These are phyloP conservation scores for Porites evermanni DNA, from an alignment of 92 coral and sea anemone genomes.

Conservation along the genomic window DNA sequence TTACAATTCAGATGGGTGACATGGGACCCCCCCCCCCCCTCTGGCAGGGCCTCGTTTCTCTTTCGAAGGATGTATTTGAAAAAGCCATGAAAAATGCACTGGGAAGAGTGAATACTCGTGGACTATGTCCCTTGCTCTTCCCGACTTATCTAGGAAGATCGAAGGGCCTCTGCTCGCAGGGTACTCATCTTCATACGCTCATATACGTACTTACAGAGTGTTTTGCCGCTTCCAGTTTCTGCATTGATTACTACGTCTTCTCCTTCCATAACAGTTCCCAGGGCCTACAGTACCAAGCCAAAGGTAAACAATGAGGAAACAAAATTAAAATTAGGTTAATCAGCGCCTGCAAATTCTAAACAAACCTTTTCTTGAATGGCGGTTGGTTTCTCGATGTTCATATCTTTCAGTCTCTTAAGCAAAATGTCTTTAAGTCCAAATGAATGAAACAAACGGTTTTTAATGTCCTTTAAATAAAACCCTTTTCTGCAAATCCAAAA, in stretches of 20 bases:
- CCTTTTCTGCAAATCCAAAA: not conserved
- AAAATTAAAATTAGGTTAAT: too few relatives aligned
- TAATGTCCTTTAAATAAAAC: conserved; percentile 23
- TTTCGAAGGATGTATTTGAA: not conserved
- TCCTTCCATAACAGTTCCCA: conserved; percentile 66
- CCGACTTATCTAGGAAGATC: too few relatives aligned
- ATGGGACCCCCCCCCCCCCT: too few relatives aligned
- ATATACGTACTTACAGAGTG: conserved; percentile 55
- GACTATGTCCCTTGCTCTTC: not conserved
- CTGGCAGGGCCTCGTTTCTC: too few relatives aligned
- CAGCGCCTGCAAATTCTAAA: not conserved
- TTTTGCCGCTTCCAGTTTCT: conserved; percentile 99
- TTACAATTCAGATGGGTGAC: too few relatives aligned
- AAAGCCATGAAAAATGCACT: not conserved
- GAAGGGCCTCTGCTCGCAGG: too few relatives aligned
- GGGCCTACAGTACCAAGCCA: conserved; percentile 53
- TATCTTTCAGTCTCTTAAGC: conserved; percentile 61
- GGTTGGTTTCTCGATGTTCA: conserved; percentile 67
- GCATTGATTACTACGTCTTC: conserved; percentile 89
- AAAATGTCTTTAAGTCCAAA: conserved; percentile 68
- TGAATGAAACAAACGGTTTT: conserved; percentile 66
- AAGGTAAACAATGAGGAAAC: too few relatives aligned
- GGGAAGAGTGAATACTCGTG: not conserved
- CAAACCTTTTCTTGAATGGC: conserved; percentile 86
- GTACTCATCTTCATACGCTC: too few relatives aligned